Evolutionary conservation across 2,113 vertebrate species (phyloP), one percentile per base, ranked within the genome.

Genomic region (Tachuris rubrigastra): DNA sequence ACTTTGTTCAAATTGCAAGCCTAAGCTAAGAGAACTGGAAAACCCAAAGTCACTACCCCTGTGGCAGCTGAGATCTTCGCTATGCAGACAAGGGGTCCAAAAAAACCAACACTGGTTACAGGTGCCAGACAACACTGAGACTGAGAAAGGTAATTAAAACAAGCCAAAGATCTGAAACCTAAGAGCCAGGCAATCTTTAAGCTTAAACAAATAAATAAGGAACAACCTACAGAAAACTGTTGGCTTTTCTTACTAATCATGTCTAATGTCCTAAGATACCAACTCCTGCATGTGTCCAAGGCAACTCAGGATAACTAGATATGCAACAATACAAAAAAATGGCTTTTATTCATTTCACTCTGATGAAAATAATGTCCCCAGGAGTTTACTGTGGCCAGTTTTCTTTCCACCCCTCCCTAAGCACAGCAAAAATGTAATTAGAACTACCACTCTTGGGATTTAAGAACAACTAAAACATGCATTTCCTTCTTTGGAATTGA

Each of bases 401-500:
- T 62, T 19, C 49, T 17, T 58, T 37, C 35, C 49, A 66, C 6
- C 30, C 20, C 35, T 65, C 46, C 18, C 33, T 11, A 8, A 92
- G 67, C 49, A 67, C 37, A 84, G 79, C 35, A 90, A 77, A 92
- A 86, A 69, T 10, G 5, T 69, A 77, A 80, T 50, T 74, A 39
- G n/a, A 88, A 76, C 66, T 47, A 58, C 71, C 50, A 67, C 79
- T 28, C 73, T 27, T 63, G 80, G 80, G 83, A 90, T 63, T n/a
- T 75, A 56, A 56, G 49, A 95, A 52, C 56, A 75, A 90, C 59
- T 85, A 68, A 53, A 87, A 37, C n/a, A 82, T 5, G 2, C 16
- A 39, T 56, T 91, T 87, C 82, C 75, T 90, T 88, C 85, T 84
- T 90, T 60, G 87, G 88, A 85, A 87, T 49, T 25, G 28, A 77